Conservation (phyloP, 2,888 invertebrate species). For the Rhyacophila evoluta region DNA sequence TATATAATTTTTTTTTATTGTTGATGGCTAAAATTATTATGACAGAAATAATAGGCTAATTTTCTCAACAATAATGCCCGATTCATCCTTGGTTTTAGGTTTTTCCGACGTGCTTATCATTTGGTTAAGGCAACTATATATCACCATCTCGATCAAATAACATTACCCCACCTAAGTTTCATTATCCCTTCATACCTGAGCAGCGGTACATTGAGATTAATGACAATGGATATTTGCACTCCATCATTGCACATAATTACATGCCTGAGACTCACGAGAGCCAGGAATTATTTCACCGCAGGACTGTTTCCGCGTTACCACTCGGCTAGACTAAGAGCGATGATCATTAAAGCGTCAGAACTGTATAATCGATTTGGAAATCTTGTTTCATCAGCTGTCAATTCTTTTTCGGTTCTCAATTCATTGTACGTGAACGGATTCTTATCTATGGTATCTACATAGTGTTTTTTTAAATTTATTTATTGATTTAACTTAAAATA, state of each 20-base stretch:
- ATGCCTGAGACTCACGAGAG: background rate
- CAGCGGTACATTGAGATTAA: background rate
- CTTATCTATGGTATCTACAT: background rate
- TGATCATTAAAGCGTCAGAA: background rate
- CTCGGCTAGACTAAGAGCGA: background rate
- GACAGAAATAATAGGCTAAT: background rate
- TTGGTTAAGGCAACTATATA: constrained; percentile 37
- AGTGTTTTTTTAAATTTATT: too few relatives aligned
- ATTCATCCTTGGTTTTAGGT: constrained; percentile 50
- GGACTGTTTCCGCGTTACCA: background rate
- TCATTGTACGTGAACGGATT: constrained; percentile 12
- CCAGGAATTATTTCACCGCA: background rate
- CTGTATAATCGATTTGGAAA: constrained; percentile 3
- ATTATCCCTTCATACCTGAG: constrained; percentile 4
- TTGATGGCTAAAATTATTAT: too few relatives aligned
- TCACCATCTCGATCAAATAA: constrained; percentile 8
- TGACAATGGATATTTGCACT: constrained; percentile 34
- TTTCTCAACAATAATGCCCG: background rate
- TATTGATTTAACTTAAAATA: too few relatives aligned
- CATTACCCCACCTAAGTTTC: constrained; percentile 28
- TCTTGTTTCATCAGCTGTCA: constrained; percentile 26
- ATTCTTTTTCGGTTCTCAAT: constrained; percentile 36
- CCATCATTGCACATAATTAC: constrained; percentile 26
- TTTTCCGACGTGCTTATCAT: constrained; percentile 39
- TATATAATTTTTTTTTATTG: too few relatives aligned